Evolutionary conservation across 2,888 invertebrate species (phyloP), one percentile per base, ranked within the genome.

Genomic region (Hyposoter dolosus): DNA sequence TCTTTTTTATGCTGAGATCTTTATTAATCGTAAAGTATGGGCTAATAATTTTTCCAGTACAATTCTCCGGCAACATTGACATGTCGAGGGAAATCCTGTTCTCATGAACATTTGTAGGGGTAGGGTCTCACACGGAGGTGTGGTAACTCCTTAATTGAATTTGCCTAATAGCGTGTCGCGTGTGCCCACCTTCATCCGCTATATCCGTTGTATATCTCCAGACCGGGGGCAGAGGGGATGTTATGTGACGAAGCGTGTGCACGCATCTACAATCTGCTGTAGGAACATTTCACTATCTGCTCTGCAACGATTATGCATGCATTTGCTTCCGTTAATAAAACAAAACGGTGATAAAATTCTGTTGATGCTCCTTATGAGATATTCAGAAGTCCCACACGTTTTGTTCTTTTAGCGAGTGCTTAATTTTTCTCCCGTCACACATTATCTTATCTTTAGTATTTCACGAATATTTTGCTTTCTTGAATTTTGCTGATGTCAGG

Each of bases 91-190:
- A 83, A 85, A 80, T 85, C 80, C 72, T 47, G 56, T 71, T 80
- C 76, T 72, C 80, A 69, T 74, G 77, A 68, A 68, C 50, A 82
- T 78, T 84, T 47, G 72, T 50, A 68, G 23, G 74, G 23, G 81
- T 72, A 72, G 66, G 71, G 60, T 35, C 7, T 17, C 66, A 45
- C 28, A n/a, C n/a, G 47, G 47, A 56, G 40, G 77, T 72, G 77
- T 66, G 81, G 83, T 86, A 84, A 84, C 77, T 75, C 86, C 83
- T 86, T 90, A 90, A 90, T 91, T 90, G 90, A 89, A 81, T 87
- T 60, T 77, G 88, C 89, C 88, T 90, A 90, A 90, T 90, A 84
- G 87, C 88, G 85, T 83, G 88, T 83, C 86, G 88, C 87, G 85
- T 83, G 86, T 83, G 88, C 85, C 80, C 72, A 84, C 83, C 78